Percentiles rank a stretch among this genome's conserved stretches.
phyloP scores from a whole-genome alignment of 2,113 vertebrate genomes.

The Macquaria australasica region DNA sequence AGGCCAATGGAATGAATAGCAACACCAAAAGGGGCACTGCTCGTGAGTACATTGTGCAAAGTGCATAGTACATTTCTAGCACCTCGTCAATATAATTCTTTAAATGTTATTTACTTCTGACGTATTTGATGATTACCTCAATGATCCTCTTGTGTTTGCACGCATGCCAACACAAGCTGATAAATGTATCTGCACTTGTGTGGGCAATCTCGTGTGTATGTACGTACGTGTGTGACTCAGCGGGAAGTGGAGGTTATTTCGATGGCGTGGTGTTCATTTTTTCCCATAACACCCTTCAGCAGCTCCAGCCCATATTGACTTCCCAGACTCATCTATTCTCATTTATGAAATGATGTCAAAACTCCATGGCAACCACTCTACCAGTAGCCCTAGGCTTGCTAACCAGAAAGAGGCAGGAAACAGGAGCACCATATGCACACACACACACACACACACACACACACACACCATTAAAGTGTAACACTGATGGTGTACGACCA shows the following conservation, averaged over 20 bases:
- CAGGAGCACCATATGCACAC: conserved; percentile 20
- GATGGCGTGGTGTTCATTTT: conserved; percentile 61
- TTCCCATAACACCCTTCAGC: conserved; percentile 74
- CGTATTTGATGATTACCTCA: conserved; percentile 24
- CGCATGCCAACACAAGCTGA: conserved; percentile 29
- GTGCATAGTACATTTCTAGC: neutral
- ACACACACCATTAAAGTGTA: conserved; percentile 41
- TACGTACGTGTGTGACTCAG: conserved; percentile 56
- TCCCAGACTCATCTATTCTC: conserved; percentile 82
- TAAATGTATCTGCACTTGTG: conserved; percentile 24
- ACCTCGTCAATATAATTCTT: conserved; percentile 4
- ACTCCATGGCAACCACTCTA: conserved; percentile 79
- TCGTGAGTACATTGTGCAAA: neutral
- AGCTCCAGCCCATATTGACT: conserved; percentile 76
- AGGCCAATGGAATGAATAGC: conserved; percentile 14
- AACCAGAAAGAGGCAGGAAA: conserved; percentile 64
- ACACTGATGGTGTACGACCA: conserved; percentile 52
- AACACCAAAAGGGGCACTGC: neutral
- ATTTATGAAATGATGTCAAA: conserved; percentile 82
- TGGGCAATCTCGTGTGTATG: conserved; percentile 26
- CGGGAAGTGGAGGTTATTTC: conserved; percentile 71
- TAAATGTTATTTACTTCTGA: conserved; percentile 36
- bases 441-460: conserved; percentile 38
- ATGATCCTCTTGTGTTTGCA: conserved; percentile 16
- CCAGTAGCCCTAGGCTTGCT: conserved; percentile 69